Evolutionary conservation across 1,140 invertebrate genomes (phyloP), one percentile per base, ranked within the genome.

Genomic region (Psix sp.): DNA sequence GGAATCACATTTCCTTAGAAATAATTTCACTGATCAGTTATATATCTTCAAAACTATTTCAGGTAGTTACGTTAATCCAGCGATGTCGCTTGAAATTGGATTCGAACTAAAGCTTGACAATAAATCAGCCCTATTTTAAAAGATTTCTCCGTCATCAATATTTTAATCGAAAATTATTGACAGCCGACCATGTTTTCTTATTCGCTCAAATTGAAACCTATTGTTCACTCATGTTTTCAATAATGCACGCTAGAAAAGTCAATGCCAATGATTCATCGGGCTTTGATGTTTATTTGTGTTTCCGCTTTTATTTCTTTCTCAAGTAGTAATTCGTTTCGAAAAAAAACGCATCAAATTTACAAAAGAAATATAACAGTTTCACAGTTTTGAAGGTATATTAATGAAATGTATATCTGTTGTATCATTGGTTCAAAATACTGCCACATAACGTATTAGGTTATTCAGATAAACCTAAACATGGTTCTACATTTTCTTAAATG

Each of bases 31-130:
- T 16, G 40, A 36, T 5, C 39, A 20, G 14, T 14, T 43, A 62
- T 62, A 49, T 33, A 49, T 62, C 45, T 63, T 43, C 18, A 21
- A 14, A 18, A 38, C 42, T 14, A 24, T 39, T 48, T 54, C 49
- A 66, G 35, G 35, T 66, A 40, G 49, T 66, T 51, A 33, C 40
- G 40, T 66, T 56, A 66, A 66, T 56, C 56, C 42, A 29, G 29
- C 14, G 33, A 20, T 33, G 49, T 54, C 60, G 60, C 24, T 39
- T 38, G 43, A 46, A 20, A 33, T 33, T 14, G 33, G 35, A 48
- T 66, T 56, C 43, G 48, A 65, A 65, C 33, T 38, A 21, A 54
- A 16, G 13, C 42, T 42, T 18, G 33, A 48, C 49, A 48, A 66
- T 66, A 66, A 66, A 56, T 66, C 62, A 24, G 24, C 6, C 2